phyloP scores from a whole-genome alignment of 2,113 vertebrate genomes.

The Leucoraja erinaceus region DNA sequence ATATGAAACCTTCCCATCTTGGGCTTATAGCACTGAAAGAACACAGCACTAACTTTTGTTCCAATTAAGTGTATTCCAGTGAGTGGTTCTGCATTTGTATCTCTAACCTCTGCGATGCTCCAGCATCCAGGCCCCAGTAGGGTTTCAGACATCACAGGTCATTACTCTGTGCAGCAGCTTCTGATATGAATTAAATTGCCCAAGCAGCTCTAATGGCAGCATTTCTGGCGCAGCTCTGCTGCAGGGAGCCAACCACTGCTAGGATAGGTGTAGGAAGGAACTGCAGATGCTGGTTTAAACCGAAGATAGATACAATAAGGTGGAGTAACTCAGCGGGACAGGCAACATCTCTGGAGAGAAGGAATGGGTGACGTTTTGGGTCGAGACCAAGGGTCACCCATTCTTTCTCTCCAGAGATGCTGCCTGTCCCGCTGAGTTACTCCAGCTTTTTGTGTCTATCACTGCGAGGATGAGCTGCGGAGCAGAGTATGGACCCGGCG shows the following conservation, averaged over 20 bases:
- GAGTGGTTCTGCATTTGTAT: constrained; percentile 1
- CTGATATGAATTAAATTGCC: constrained; percentile 28
- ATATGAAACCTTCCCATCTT: too few relatives aligned
- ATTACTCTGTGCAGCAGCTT: constrained; percentile 17
- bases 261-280: not conserved
- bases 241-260: not conserved
- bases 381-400: too few relatives aligned
- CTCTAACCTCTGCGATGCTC: not conserved
- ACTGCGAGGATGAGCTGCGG: not conserved
- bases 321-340: too few relatives aligned
- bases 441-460: not conserved
- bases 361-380: too few relatives aligned
- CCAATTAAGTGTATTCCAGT: not conserved
- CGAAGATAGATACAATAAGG: too few relatives aligned
- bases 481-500: not conserved
- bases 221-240: not conserved
- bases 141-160: constrained; percentile 12
- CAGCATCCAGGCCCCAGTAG: constrained; percentile 1
- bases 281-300: too few relatives aligned
- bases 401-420: too few relatives aligned
- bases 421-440: too few relatives aligned
- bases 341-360: too few relatives aligned
- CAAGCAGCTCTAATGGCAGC: constrained; percentile 3
- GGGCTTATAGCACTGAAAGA: not conserved
- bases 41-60: not conserved